Evolutionary conservation across 2,113 vertebrate genomes (phyloP).

Genomic region (Takifugu bimaculatus): DNA sequence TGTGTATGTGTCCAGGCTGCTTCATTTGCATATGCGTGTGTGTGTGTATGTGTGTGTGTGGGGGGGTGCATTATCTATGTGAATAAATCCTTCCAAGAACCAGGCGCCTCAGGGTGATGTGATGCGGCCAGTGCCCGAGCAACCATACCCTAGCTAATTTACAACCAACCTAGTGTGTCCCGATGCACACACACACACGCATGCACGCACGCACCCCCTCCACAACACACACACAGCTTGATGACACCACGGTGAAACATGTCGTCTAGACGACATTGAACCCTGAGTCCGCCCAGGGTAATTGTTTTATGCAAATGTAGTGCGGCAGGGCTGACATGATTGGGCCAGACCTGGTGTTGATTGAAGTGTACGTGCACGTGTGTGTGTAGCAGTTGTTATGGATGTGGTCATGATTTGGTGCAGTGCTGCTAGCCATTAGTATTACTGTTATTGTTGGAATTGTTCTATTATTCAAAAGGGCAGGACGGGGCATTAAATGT

Average conservation of each 20-base stretch:
- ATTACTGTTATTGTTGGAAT: slow-evolving; percentile 72
- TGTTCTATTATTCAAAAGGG: slow-evolving; percentile 61
- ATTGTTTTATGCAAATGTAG: slow-evolving; percentile 91
- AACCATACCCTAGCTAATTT: slow-evolving; percentile 91
- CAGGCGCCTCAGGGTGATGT: slow-evolving; percentile 85
- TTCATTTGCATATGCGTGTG: slow-evolving; percentile 87
- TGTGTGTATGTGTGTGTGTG: slow-evolving; percentile 59
- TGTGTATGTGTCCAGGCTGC: slow-evolving; percentile 37
- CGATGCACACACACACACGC: slow-evolving; percentile 29
- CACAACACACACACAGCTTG: slow-evolving; percentile 68
- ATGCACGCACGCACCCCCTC: slow-evolving; percentile 20
- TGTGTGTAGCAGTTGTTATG: slow-evolving; percentile 45
- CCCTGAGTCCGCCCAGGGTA: slow-evolving; percentile 79
- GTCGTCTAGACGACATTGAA: slow-evolving; percentile 90
- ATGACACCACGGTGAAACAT: slow-evolving; percentile 82
- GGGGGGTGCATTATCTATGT: slow-evolving; percentile 90
- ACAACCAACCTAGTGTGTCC: slow-evolving; percentile 85
- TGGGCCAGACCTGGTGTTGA: slow-evolving; percentile 68
- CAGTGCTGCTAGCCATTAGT: slow-evolving; percentile 62
- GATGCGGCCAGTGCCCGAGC: slow-evolving; percentile 78
- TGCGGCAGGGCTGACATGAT: slow-evolving; percentile 75
- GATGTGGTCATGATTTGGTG: slow-evolving; percentile 54
- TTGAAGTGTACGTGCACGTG: slow-evolving; percentile 52
- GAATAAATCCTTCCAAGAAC: slow-evolving; percentile 94
- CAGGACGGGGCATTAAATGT: slow-evolving; percentile 36